A percentile compares a stretch with the other conserved stretches of the same genome.
phyloP scores from a whole-genome alignment of 2,113 vertebrate species.

The Poeciliopsis occidentalis region DNA sequence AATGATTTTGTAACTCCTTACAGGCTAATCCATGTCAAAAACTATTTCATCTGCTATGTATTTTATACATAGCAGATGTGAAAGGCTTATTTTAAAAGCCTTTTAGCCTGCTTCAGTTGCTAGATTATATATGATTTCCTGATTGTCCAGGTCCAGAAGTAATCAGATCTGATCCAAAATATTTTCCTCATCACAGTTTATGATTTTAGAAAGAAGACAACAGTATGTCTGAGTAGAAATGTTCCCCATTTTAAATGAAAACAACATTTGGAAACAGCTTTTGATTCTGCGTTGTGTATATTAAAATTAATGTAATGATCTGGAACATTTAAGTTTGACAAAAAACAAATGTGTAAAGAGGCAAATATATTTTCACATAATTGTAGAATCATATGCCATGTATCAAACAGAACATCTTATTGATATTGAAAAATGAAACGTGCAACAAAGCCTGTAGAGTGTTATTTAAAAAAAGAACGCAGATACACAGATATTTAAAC shows the following conservation, averaged over 20 bases:
- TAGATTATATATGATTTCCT: not conserved
- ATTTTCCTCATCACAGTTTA: not conserved
- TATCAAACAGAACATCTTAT: too few relatives aligned
- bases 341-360: not conserved
- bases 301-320: not conserved
- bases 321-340: not conserved
- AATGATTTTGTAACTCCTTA: not conserved
- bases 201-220: not conserved
- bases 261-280: not conserved
- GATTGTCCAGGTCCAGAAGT: not conserved
- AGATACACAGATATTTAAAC: constrained; percentile 2
- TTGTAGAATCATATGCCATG: not conserved
- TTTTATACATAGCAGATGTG: too few relatives aligned
- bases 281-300: not conserved
- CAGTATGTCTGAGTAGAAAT: not conserved
- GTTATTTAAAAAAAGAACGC: not conserved
- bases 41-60: not conserved
- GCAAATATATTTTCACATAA: not conserved
- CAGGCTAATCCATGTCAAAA: not conserved
- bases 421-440: too few relatives aligned
- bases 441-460: not conserved
- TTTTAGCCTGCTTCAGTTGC: not conserved
- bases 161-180: not conserved
- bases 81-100: not conserved
- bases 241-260: not conserved